A percentile compares a stretch with the other conserved stretches of the same genome.
phyloP scores from a whole-genome alignment of 2,113 vertebrate genomes.

The Archilochus colubris region DNA sequence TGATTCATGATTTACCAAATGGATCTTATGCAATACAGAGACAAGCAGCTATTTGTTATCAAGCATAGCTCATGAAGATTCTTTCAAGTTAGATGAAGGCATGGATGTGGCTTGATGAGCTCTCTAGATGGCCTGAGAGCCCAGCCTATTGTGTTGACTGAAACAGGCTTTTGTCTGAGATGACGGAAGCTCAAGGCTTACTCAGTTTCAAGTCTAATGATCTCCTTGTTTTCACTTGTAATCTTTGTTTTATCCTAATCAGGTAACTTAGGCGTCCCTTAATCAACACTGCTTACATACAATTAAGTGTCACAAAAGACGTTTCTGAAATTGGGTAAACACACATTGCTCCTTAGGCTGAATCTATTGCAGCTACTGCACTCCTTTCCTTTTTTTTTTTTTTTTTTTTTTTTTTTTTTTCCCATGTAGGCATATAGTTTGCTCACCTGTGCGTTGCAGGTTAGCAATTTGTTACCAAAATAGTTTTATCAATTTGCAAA shows the following conservation, averaged over 20 bases:
- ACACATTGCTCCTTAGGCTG: background rate
- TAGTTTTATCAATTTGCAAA: background rate
- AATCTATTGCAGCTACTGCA: background rate
- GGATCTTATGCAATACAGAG: background rate
- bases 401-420: conserved; percentile 5
- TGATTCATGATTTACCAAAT: background rate
- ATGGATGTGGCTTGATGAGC: background rate
- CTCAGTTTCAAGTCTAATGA: background rate
- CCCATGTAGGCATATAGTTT: background rate
- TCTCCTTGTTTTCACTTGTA: background rate
- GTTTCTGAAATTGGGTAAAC: background rate
- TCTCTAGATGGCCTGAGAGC: background rate
- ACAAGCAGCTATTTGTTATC: background rate
- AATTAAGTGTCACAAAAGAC: background rate
- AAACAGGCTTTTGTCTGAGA: background rate
- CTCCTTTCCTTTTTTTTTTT: background rate
- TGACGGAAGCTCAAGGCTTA: background rate
- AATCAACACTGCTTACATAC: background rate
- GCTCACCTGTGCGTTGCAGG: background rate
- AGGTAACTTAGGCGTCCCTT: background rate
- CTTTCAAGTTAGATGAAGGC: background rate
- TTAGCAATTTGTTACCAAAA: background rate
- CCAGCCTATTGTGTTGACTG: background rate
- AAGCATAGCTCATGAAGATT: background rate
- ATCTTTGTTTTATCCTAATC: background rate